Conservation (phyloP, 1,140 invertebrate species). For the Gonatopus flavifemur region DNA sequence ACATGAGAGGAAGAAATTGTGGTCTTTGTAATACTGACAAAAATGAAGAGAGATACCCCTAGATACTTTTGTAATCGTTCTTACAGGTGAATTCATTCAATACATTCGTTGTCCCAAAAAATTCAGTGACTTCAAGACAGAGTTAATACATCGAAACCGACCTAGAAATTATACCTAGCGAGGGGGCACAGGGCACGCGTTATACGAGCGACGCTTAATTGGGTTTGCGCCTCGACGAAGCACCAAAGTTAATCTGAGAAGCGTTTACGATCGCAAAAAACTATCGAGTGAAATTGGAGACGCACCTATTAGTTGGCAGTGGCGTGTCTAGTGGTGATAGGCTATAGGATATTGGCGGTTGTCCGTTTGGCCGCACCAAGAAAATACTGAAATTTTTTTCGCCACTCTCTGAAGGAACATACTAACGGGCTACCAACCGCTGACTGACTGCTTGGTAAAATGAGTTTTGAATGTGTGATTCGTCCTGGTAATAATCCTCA, state of each 20-base stretch:
- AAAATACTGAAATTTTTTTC: no score
- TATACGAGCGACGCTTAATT: constrained; percentile 41
- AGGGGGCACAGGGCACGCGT: constrained; percentile 23
- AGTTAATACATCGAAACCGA: no score
- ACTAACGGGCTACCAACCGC: no score
- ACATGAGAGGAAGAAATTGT: no score
- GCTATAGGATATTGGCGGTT: constrained; percentile 38
- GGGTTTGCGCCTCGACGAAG: constrained; percentile 31
- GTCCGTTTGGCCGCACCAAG: no score
- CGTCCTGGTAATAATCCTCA: constrained; percentile 48
- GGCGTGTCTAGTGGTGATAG: constrained; percentile 27
- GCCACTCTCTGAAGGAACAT: no score
- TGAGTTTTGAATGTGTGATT: constrained; percentile 46
- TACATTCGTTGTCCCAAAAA: no score
- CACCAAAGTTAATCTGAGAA: constrained; percentile 42
- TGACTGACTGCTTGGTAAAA: constrained; percentile 30
- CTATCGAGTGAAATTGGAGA: constrained; percentile 51
- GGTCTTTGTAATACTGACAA: no score
- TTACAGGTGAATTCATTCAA: no score
- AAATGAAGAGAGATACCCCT: no score
- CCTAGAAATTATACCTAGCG: constrained; percentile 2
- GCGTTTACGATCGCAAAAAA: constrained; percentile 53
- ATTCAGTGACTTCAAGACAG: no score
- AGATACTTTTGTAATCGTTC: no score
- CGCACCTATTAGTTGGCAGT: constrained; percentile 28